Conservation (phyloP, 2,888 invertebrate species). For the Melanotus villosus region DNA sequence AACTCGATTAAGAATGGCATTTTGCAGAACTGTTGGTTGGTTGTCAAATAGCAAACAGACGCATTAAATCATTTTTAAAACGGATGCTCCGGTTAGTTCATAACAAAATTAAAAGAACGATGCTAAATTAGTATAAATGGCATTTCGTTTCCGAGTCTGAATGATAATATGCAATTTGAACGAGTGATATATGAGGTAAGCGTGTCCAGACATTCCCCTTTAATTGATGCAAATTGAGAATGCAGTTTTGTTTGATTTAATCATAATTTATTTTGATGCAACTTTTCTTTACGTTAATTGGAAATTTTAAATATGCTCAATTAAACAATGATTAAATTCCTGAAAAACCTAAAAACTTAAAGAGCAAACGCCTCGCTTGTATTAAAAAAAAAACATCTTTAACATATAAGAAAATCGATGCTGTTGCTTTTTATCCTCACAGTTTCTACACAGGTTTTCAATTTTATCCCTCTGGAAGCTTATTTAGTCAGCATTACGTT, state of each 20-base stretch:
- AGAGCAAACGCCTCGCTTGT: background rate
- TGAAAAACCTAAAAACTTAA: too few species aligned
- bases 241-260: too few species aligned
- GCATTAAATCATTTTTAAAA: background rate
- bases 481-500: constrained; percentile 18
- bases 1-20: too few species aligned
- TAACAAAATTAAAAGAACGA: background rate
- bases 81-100: background rate
- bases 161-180: constrained; percentile 5
- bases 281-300: too few species aligned
- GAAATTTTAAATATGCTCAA: too few species aligned
- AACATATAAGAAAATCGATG: background rate
- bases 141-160: constrained; percentile 1
- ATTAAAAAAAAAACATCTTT: background rate
- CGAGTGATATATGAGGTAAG: background rate
- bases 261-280: too few species aligned
- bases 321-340: too few species aligned
- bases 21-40: too few species aligned
- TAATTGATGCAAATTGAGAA: background rate
- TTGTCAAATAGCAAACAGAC: background rate
- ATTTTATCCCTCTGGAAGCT: constrained; percentile 17
- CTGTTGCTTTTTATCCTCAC: background rate
- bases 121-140: constrained; percentile 12
- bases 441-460: constrained; percentile 18
- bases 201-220: background rate